Evolutionary conservation across 2,113 vertebrate species (phyloP).

Genomic region (Sporophila hypoxantha): DNA sequence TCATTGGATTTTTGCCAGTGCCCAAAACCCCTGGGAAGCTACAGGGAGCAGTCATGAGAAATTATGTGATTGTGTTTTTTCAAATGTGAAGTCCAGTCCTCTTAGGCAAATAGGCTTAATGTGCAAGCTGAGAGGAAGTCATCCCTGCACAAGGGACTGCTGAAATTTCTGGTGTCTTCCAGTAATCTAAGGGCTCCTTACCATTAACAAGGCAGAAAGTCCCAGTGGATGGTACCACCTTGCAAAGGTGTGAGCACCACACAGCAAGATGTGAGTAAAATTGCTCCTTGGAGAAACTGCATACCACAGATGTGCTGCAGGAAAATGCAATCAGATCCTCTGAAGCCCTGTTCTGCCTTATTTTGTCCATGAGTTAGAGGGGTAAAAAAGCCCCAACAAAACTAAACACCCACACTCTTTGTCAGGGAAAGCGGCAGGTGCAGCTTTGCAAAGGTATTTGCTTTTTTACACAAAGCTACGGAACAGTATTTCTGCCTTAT

Average conservation of each 20-base stretch:
- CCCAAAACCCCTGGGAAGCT: not conserved
- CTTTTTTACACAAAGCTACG: not conserved
- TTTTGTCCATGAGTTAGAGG: not conserved
- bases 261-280: not conserved
- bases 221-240: not conserved
- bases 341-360: not conserved
- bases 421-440: not conserved
- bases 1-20: not conserved
- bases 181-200: not conserved
- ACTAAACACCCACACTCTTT: fast-evolving
- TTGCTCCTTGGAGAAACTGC: not conserved
- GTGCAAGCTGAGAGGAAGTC: not conserved
- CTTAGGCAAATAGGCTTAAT: not conserved
- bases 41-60: not conserved
- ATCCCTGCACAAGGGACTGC: not conserved
- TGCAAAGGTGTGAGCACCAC: not conserved
- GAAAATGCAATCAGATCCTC: not conserved
- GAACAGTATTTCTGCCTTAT: not conserved
- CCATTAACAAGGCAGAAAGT: not conserved
- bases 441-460: not conserved
- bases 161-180: not conserved
- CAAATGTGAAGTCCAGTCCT: not conserved
- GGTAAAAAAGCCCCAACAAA: not conserved
- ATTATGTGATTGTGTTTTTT: not conserved
- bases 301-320: not conserved